These are phyloP conservation scores for Dryoscopus gambensis DNA, from an alignment of 2,113 vertebrate species.

Conservation along the genomic window DNA sequence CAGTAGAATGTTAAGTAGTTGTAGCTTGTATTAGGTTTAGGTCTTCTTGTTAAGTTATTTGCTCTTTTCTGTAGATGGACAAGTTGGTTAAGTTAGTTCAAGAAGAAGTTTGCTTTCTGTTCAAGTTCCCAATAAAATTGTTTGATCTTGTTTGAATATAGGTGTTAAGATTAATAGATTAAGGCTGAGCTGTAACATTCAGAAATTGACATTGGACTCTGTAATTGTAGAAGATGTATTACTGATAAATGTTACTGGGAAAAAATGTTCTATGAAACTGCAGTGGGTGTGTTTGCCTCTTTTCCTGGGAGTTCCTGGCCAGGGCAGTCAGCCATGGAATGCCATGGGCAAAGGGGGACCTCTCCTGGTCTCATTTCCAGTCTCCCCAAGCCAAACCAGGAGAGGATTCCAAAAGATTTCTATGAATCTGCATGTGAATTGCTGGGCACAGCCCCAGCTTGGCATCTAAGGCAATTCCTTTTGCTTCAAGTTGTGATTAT, in stretches of 20 bases:
- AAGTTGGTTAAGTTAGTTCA: neutral
- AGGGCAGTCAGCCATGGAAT: neutral
- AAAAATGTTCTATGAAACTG: constrained; percentile 27
- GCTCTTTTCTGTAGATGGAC: neutral
- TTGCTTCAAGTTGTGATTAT: too few species aligned
- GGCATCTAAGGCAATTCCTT: too few species aligned
- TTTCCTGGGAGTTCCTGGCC: neutral
- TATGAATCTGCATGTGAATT: too few species aligned
- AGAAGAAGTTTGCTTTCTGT: neutral
- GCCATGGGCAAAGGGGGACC: too few species aligned
- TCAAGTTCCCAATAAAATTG: neutral
- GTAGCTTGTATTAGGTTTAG: neutral
- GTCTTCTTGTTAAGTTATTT: neutral
- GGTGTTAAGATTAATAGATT: neutral
- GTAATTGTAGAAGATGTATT: neutral
- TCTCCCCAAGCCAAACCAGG: too few species aligned
- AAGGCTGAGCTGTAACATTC: neutral
- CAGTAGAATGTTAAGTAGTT: too few species aligned
- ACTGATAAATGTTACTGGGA: neutral
- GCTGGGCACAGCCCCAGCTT: too few species aligned
- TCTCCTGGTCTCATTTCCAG: neutral
- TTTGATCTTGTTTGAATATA: neutral
- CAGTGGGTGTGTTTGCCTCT: neutral
- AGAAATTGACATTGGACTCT: neutral
- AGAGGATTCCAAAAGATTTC: too few species aligned